Conservation (phyloP, 2,888 invertebrate genomes). For the Harmothoe impar region DNA sequence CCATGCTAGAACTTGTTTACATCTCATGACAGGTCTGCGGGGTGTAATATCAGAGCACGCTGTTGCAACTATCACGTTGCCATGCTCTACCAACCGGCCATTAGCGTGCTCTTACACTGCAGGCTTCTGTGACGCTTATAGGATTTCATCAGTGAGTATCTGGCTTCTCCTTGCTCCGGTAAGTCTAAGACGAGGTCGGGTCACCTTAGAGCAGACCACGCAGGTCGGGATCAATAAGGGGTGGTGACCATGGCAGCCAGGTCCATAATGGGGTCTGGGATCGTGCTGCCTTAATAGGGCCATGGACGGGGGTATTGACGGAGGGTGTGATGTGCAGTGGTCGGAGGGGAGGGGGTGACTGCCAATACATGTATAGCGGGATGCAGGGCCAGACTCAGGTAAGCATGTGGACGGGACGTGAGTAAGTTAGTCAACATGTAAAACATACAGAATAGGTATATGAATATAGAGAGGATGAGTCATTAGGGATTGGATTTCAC, state of each 20-base stretch:
- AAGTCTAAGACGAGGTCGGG: neutral
- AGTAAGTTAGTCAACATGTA: neutral
- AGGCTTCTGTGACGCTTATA: slow-evolving; percentile 7
- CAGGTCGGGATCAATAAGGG: slow-evolving; percentile 12
- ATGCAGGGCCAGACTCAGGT: neutral
- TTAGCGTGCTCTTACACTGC: neutral
- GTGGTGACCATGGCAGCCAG: neutral
- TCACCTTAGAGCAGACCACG: neutral
- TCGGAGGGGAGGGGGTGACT: neutral
- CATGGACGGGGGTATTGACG: neutral
- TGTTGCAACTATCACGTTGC: neutral
- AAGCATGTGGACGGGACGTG: neutral
- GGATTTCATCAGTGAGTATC: slow-evolving; percentile 3
- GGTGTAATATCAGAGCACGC: too few species aligned
- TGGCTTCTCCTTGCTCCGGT: neutral
- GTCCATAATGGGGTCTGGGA: slow-evolving; percentile 31
- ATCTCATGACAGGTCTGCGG: too few species aligned
- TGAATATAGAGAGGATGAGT: too few species aligned
- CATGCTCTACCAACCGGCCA: neutral
- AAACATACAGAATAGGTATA: neutral
- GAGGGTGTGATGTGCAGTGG: neutral
- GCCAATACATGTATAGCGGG: neutral
- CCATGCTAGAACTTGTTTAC: too few species aligned
- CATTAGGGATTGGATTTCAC: neutral
- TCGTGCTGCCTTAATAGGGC: neutral